Conservation (phyloP, 2,113 vertebrate genomes). For the Megaceryle torquata region DNA sequence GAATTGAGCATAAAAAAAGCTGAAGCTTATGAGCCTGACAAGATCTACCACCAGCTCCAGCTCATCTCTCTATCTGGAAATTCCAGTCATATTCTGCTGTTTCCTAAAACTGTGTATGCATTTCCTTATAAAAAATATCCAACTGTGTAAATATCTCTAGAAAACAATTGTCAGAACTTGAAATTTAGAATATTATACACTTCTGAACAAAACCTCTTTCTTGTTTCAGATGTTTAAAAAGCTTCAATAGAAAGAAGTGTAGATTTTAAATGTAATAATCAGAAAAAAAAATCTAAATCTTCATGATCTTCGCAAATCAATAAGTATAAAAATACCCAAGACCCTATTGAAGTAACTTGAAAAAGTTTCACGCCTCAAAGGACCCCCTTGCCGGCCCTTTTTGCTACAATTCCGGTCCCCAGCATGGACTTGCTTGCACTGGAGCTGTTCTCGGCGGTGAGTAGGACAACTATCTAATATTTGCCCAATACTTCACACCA, state of each 20-base stretch:
- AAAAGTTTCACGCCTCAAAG: too few species aligned
- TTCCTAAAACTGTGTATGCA: background rate
- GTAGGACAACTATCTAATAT: background rate
- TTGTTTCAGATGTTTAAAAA: background rate
- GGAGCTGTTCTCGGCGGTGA: background rate
- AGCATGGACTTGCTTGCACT: too few species aligned
- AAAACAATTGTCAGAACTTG: background rate
- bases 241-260: background rate
- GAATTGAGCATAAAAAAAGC: background rate
- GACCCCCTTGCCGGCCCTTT: too few species aligned
- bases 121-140: background rate
- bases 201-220: background rate
- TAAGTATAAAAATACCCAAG: background rate
- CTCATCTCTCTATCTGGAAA: background rate
- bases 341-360: background rate
- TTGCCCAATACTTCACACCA: background rate
- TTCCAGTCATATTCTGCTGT: background rate
- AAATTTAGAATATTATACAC: background rate
- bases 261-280: background rate
- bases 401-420: too few species aligned
- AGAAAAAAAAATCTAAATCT: background rate
- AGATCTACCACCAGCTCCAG: background rate
- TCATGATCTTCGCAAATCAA: background rate
- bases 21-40: background rate
- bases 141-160: accelerated